These are phyloP conservation scores for Muscidifurax raptorellus DNA, from an alignment of 1,140 invertebrate species.

Conservation along the genomic window DNA sequence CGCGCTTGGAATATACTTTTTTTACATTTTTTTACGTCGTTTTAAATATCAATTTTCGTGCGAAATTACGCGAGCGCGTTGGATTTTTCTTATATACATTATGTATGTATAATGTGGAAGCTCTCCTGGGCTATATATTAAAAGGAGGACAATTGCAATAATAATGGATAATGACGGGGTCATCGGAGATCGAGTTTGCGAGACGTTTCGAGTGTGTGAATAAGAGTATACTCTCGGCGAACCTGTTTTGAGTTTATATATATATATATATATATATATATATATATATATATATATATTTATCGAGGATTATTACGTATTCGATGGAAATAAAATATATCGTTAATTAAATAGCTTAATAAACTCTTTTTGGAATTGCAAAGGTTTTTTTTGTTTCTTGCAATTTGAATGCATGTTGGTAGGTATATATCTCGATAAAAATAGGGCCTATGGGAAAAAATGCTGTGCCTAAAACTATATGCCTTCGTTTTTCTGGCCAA, in stretches of 20 bases:
- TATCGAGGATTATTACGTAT: too few relatives aligned
- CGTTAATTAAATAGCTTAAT: too few relatives aligned
- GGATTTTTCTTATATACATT: background rate
- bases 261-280: too few relatives aligned
- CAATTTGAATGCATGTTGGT: too few relatives aligned
- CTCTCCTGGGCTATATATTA: background rate
- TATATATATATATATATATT: too few relatives aligned
- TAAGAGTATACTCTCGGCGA: background rate
- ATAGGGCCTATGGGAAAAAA: too few relatives aligned
- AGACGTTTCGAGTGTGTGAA: background rate
- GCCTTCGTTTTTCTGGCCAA: too few relatives aligned
- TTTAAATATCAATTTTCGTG: conserved; percentile 40
- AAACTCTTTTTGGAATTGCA: too few relatives aligned
- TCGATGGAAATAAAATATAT: too few relatives aligned
- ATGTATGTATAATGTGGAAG: background rate
- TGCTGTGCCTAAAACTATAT: too few relatives aligned
- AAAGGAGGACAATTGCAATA: conserved; percentile 36
- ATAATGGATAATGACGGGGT: conserved; percentile 10
- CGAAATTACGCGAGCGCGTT: background rate
- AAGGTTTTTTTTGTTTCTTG: too few relatives aligned
- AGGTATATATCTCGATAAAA: too few relatives aligned
- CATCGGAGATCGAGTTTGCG: conserved; percentile 1
- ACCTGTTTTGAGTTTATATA: background rate
- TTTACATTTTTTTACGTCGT: background rate
- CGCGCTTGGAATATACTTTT: background rate